Evolutionary conservation across 2,113 vertebrate genomes (phyloP), one percentile per base, ranked within the genome.

Genomic region (Chiloscyllium plagiosum): DNA sequence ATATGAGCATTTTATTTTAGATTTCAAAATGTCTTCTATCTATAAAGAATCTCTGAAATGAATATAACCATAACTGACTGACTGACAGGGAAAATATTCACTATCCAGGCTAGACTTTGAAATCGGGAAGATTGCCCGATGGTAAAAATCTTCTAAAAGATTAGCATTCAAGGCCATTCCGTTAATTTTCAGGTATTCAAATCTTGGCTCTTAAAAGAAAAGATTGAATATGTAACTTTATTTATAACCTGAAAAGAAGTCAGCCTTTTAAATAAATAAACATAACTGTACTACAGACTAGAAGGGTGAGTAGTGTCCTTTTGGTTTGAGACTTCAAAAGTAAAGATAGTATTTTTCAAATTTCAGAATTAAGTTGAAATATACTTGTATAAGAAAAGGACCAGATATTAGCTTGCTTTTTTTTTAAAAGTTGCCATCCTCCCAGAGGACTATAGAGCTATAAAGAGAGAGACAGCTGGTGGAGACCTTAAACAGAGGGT

Each of bases 321-420:
- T 83, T 83, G n/a, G n/a, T 83, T 83, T 83, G 78, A 83, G 78
- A 83, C 37, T 37, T 37, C 96, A 76, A 83, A 83, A 37, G 15
- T 78, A 65, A 92, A 6, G 1, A 29, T 20, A 47, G 37, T 8
- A 12, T 61, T 33, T 15, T 90, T 33, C 10, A 56, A 61, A 12
- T 61, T 85, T n/a, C 52, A 90, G 52, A 61, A 61, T 33, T 13
- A 87, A 24, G 22, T 50, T 87, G 22, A 42, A 83, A 42, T 17
- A 17, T 42, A 5, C 42, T 56, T 29, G 26, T 22, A 17, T 50
- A 87, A 50, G 85, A 50, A 87, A 87, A 33, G 26, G 52, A 33
- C 13, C 33, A 65, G 52, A 29, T 29, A 29, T 56, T 89, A 56
- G 52, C 33, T 33, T 33, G 8, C 56, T 61, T 61, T 61, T 61